Base-by-base conservation (phyloP, 2,797 vertebrate species). In the Etheostoma perlongum region DNA sequence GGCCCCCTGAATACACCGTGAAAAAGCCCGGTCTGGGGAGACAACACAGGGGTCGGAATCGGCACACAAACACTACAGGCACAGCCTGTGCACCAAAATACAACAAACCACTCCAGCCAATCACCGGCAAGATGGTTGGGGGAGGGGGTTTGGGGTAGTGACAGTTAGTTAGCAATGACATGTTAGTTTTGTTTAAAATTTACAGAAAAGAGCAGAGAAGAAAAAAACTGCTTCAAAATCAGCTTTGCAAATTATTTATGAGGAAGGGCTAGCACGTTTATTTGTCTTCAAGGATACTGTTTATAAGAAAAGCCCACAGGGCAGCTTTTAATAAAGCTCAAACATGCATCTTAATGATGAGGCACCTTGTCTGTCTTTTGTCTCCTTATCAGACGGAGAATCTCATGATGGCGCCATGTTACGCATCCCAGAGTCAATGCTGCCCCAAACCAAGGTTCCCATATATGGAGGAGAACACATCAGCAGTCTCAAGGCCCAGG, bases 401-500 rank as follows among this genome's bases (percentile, higher is more conserved):
- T 74, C 81, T 59, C 80, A 67, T 2, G 66, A 69, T 27, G 81
- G 72, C 40, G 19, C 67, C 52, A 23, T 87, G 81, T 79, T 89
- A 3, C 81, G 70, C 5, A 25, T 74, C 10, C 79, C 86, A 0
- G 89, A 90, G 36, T 67, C 86, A 1, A 16, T 84, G 82, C 72
- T 93, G 83, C 84, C 94, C 0, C 93, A 94, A 74, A 88, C 88
- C 79, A 98, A 97, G 92, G 89, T 96, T 60, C 96, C 95, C 85
- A 86, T 97, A 27, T 95, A 95, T 65, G 96, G 96, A 77, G 92
- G 94, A 0, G 95, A 93, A 63, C 96, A 96, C 87, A 95, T 97
- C 78, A 95, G 95, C 0, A 97, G 96, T 67, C 94, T 95, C 66
- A 99, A 99, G 88, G 95, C 91, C 0, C 93, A 96, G 70, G 98